Conservation (phyloP, 2,797 vertebrate genomes). For the Rousettus madagascariensis region DNA sequence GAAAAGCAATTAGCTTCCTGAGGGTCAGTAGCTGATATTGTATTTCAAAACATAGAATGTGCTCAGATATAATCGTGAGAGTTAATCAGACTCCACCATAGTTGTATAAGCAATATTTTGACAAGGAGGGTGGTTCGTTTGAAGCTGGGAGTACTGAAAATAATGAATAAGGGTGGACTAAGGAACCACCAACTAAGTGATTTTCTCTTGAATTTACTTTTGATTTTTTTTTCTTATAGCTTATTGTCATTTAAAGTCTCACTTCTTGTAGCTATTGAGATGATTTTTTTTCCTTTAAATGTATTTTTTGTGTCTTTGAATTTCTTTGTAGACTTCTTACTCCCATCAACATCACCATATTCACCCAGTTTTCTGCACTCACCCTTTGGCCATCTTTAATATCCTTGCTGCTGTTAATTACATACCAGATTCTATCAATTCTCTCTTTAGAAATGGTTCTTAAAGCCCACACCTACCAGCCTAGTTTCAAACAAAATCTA, state of each 20-base stretch:
- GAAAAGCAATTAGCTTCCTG: slow-evolving; percentile 58
- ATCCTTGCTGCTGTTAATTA: neutral
- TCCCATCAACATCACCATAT: accelerated
- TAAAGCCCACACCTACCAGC: neutral
- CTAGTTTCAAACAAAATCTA: neutral
- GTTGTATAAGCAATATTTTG: slow-evolving; percentile 48
- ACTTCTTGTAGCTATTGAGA: neutral
- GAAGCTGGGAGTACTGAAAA: neutral
- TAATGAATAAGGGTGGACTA: neutral
- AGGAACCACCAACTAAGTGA: neutral
- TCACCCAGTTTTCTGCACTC: neutral
- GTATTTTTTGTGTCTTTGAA: neutral
- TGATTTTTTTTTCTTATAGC: neutral
- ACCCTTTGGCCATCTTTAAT: neutral
- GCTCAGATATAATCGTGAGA: neutral
- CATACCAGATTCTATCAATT: neutral
- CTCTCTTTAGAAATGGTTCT: neutral
- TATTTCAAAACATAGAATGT: slow-evolving; percentile 26
- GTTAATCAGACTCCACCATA: neutral
- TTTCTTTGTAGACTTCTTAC: neutral
- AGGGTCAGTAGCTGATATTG: slow-evolving; percentile 28
- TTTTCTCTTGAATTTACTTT: slow-evolving; percentile 4
- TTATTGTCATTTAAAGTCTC: neutral
- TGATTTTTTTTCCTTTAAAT: neutral
- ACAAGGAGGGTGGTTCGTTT: neutral